Evolutionary conservation across 2,888 invertebrate species (phyloP).

Genomic region (Amphipyra berbera): DNA sequence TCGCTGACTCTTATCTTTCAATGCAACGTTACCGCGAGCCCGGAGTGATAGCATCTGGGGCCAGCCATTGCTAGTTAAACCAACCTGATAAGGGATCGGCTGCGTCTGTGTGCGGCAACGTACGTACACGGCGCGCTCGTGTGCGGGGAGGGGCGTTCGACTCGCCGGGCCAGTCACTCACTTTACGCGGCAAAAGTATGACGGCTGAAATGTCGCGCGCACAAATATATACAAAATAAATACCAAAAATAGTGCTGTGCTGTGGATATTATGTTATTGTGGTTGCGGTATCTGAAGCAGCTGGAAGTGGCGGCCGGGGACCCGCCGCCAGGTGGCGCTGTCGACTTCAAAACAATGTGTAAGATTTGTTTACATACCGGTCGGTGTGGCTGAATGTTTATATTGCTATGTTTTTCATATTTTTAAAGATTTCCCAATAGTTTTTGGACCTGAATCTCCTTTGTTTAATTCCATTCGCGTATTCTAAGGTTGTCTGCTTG

Average conservation of each 20-base stretch:
- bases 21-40: slow-evolving; percentile 90
- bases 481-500: slow-evolving; percentile 23
- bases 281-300: slow-evolving; percentile 86
- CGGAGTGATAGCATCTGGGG: slow-evolving; percentile 86
- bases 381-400: slow-evolving; percentile 54
- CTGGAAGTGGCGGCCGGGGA: slow-evolving; percentile 82
- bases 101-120: slow-evolving; percentile 73
- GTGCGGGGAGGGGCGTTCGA: slow-evolving; percentile 80
- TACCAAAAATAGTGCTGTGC: slow-evolving; percentile 62
- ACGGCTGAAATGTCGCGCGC: slow-evolving; percentile 74
- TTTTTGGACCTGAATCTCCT: slow-evolving; percentile 8
- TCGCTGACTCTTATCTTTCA: slow-evolving; percentile 89
- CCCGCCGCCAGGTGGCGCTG: slow-evolving; percentile 82
- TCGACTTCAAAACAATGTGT: slow-evolving; percentile 86
- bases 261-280: slow-evolving; percentile 85
- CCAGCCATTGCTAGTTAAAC: slow-evolving; percentile 89
- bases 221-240: slow-evolving; percentile 60
- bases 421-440: slow-evolving; percentile 19
- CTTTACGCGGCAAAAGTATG: slow-evolving; percentile 88
- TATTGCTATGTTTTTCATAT: slow-evolving; percentile 46
- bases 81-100: slow-evolving; percentile 87
- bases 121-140: slow-evolving; percentile 64
- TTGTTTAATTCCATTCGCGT: slow-evolving; percentile 24
- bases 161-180: slow-evolving; percentile 86
- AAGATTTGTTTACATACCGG: slow-evolving; percentile 70